A percentile compares a stretch with the other conserved stretches of the same genome.
These are phyloP conservation scores for Rhineura floridana DNA, from an alignment of 2,113 vertebrate genomes.

Conservation along the genomic window DNA sequence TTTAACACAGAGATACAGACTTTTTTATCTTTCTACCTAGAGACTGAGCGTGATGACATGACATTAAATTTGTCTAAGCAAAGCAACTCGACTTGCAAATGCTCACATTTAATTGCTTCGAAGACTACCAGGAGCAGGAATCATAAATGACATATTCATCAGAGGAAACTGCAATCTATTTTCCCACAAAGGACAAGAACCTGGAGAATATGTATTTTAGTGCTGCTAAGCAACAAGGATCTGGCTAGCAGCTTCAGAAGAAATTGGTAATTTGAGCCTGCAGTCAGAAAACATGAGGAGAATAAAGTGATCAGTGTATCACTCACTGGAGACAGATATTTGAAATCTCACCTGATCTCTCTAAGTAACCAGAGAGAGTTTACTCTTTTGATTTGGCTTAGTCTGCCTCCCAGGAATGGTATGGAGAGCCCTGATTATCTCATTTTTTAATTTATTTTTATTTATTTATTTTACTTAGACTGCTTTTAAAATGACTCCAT, in stretches of 20 bases:
- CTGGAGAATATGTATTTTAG: conserved; percentile 6
- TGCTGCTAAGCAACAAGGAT: conserved; percentile 26
- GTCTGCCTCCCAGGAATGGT: conserved; percentile 31
- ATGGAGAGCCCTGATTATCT: conserved; percentile 36
- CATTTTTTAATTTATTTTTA: background rate
- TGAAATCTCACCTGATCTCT: conserved; percentile 57
- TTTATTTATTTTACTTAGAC: background rate
- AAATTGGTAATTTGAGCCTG: conserved; percentile 47
- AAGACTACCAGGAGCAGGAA: background rate
- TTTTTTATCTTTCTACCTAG: background rate
- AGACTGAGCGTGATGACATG: background rate
- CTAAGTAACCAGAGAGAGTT: conserved; percentile 44
- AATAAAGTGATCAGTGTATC: conserved; percentile 51
- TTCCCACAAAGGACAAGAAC: background rate
- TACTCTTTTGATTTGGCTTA: conserved; percentile 35
- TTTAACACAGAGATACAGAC: background rate
- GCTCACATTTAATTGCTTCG: conserved; percentile 11
- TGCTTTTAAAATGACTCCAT: conserved; percentile 28
- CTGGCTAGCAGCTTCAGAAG: conserved; percentile 28
- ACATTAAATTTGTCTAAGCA: background rate
- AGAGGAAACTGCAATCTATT: background rate
- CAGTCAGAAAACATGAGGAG: conserved; percentile 46
- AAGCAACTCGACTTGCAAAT: background rate
- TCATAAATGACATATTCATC: background rate
- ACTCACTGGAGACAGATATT: conserved; percentile 45